A percentile compares a stretch with the other conserved stretches of the same genome.
Conservation (phyloP, 2,888 invertebrate species). For the Glyphotaelius pellucidus region DNA sequence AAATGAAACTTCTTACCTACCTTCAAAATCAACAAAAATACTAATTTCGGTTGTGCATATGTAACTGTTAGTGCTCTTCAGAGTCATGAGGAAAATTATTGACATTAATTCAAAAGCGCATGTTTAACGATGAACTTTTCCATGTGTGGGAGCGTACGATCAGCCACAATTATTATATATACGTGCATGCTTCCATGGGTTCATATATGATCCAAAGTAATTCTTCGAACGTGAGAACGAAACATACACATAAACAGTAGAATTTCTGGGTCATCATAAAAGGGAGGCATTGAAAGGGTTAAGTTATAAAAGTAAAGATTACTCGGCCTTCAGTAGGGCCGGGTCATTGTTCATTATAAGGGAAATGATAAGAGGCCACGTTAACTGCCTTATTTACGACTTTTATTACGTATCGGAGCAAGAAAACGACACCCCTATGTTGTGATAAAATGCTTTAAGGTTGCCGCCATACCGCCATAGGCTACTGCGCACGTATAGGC, state of each 20-base stretch:
- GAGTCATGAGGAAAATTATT: too few species aligned
- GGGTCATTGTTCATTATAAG: slow-evolving; percentile 27
- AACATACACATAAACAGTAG: neutral
- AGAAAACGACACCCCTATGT: slow-evolving; percentile 35
- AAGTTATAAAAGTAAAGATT: neutral
- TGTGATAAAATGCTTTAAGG: slow-evolving; percentile 35
- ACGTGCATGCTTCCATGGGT: neutral
- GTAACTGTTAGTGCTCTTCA: too few species aligned
- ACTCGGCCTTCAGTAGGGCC: neutral
- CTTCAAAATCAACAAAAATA: too few species aligned
- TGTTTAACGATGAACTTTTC: neutral
- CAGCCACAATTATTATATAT: neutral
- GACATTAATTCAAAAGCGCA: too few species aligned
- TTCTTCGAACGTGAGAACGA: neutral
- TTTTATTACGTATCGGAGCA: slow-evolving; percentile 11
- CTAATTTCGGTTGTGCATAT: too few species aligned
- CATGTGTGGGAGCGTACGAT: neutral
- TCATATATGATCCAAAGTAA: neutral
- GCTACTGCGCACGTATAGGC: neutral
- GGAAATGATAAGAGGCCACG: slow-evolving; percentile 14
- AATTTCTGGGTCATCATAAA: neutral
- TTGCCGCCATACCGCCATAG: neutral
- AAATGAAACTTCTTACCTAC: neutral
- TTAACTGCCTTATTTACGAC: slow-evolving; percentile 37
- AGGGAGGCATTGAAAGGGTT: neutral